These are phyloP conservation scores for Mylabris phalerata DNA, from an alignment of 1,140 invertebrate species.

Conservation along the genomic window DNA sequence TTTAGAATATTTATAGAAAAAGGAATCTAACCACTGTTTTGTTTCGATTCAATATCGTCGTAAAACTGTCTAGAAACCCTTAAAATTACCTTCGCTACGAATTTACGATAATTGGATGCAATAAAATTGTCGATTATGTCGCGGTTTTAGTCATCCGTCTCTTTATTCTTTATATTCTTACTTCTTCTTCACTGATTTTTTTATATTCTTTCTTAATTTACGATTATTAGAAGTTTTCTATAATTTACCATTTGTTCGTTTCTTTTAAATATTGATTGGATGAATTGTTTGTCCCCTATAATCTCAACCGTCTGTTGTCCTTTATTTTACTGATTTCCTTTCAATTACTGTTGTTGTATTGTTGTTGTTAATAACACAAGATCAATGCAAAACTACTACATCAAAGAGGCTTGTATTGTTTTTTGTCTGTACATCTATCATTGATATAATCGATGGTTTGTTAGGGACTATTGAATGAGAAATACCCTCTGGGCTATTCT, in stretches of 20 bases:
- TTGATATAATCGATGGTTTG: no score
- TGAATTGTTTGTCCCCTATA: no score
- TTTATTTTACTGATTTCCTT: no score
- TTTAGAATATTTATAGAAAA: constrained; percentile 1
- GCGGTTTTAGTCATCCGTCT: constrained; percentile 5
- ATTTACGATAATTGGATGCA: constrained; percentile 32
- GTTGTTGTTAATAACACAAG: no score
- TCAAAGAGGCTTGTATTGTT: no score
- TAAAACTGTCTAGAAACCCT: constrained; percentile 30
- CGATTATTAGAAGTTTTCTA: constrained; percentile 12
- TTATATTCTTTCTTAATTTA: constrained; percentile 23
- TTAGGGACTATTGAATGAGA: no score
- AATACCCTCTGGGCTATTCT: no score
- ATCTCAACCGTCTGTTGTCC: no score
- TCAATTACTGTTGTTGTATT: no score
- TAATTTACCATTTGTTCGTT: background rate
- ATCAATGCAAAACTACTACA: no score
- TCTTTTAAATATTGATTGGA: no score
- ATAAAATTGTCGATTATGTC: constrained; percentile 33
- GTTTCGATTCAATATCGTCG: constrained; percentile 23
- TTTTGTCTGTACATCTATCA: no score
- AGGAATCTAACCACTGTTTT: constrained; percentile 21
- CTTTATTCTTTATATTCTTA: constrained; percentile 16
- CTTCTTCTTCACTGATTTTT: constrained; percentile 19
- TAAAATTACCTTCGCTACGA: constrained; percentile 27